Evolutionary conservation across 1,140 invertebrate species (phyloP).

Genomic region (Drosophila suzukii): DNA sequence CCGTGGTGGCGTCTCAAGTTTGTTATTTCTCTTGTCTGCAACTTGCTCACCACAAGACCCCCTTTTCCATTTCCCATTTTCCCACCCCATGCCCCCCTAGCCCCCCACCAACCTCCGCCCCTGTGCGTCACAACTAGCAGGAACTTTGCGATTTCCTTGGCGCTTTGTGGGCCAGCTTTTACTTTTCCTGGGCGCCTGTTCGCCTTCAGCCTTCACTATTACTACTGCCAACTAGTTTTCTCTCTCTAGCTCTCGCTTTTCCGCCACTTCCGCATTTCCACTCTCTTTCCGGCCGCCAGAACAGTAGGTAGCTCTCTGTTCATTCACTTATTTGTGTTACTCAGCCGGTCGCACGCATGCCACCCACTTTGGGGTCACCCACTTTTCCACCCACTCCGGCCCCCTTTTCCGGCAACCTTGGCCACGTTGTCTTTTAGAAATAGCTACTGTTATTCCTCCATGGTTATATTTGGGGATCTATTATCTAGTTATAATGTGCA

Average conservation of each 20-base stretch:
- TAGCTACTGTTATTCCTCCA: slow-evolving; percentile 8
- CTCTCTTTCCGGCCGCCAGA: background rate
- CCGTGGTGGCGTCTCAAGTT: slow-evolving; percentile 73
- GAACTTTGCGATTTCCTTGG: slow-evolving; percentile 42
- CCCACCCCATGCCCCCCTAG: slow-evolving; percentile 1
- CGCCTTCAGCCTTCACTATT: slow-evolving; percentile 70
- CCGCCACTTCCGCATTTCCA: background rate
- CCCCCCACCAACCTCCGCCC: background rate
- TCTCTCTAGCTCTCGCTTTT: slow-evolving; percentile 20
- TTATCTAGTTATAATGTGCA: too few species aligned
- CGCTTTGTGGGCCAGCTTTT: slow-evolving; percentile 42
- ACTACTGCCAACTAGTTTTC: slow-evolving; percentile 59
- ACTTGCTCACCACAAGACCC: slow-evolving; percentile 67
- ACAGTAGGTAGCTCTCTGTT: slow-evolving; percentile 21
- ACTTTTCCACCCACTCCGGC: background rate
- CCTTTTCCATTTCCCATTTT: background rate
- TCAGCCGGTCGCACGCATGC: slow-evolving; percentile 63
- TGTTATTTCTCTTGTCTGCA: slow-evolving; percentile 82
- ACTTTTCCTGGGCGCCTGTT: slow-evolving; percentile 68
- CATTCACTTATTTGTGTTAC: slow-evolving; percentile 82
- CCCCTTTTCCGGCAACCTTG: slow-evolving; percentile 25
- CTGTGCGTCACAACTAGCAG: slow-evolving; percentile 34
- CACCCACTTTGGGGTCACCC: slow-evolving; percentile 11
- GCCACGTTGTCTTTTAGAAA: slow-evolving; percentile 31
- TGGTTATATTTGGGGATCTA: background rate